Conservation (phyloP, 2,797 vertebrate species). For the Enteromius viviparus region DNA sequence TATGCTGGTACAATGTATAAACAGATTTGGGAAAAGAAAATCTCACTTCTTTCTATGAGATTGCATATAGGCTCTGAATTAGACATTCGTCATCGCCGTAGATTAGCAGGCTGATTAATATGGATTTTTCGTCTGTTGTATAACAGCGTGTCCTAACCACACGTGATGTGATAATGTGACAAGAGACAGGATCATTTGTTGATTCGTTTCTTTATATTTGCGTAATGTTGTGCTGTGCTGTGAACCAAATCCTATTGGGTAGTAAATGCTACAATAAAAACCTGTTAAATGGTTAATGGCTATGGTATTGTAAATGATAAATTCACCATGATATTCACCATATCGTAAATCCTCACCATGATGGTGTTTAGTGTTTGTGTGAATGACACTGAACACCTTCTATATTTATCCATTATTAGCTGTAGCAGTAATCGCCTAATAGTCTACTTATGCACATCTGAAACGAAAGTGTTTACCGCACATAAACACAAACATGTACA, state of each 20-base stretch:
- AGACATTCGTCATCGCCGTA: background rate
- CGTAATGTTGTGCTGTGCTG: background rate
- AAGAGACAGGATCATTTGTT: background rate
- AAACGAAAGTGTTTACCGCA: too few species aligned
- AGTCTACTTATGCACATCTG: too few species aligned
- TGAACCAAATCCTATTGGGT: background rate
- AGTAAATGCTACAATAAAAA: background rate
- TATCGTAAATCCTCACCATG: too few species aligned
- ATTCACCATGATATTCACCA: too few species aligned
- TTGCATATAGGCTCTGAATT: background rate
- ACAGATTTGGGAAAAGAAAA: conserved; percentile 19
- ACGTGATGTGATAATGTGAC: background rate
- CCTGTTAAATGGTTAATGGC: too few species aligned
- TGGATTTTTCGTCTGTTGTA: conserved; percentile 7
- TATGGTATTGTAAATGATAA: too few species aligned
- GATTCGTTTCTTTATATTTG: background rate
- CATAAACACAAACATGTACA: too few species aligned
- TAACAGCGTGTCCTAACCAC: background rate
- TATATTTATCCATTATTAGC: too few species aligned
- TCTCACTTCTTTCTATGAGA: background rate
- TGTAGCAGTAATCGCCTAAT: too few species aligned
- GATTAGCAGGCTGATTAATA: background rate
- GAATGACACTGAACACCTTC: too few species aligned
- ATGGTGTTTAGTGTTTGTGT: too few species aligned
- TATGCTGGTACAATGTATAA: conserved; percentile 28